Percentiles rank a stretch among this genome's conserved stretches.
phyloP scores from a whole-genome alignment of 2,888 invertebrate species.

The Elgonia sp. region DNA sequence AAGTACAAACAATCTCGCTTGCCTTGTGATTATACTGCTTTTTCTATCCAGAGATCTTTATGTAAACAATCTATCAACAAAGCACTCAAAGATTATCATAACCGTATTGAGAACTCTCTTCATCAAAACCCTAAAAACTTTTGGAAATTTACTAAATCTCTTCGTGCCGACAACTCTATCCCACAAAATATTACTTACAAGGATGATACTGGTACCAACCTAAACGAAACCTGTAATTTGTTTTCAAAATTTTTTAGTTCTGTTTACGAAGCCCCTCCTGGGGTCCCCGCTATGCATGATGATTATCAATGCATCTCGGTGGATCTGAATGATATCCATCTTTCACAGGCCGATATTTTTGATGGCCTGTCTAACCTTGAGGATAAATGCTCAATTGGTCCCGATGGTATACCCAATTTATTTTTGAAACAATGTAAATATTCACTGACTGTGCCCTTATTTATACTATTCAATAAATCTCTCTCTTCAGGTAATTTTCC shows the following conservation, averaged over 20 bases:
- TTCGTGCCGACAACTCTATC: neutral
- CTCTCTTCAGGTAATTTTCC: conserved; percentile 12
- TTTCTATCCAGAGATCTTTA: neutral
- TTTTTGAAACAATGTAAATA: neutral
- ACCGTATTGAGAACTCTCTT: conserved; percentile 10
- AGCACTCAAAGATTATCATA: neutral
- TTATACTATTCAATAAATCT: conserved; percentile 27
- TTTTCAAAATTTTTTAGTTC: conserved; percentile 12
- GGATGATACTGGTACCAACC: neutral
- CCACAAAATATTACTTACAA: neutral
- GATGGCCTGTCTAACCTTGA: neutral
- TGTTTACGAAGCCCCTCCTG: neutral
- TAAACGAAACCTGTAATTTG: neutral
- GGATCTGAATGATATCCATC: neutral
- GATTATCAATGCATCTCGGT: too few species aligned
- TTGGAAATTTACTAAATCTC: conserved; percentile 30
- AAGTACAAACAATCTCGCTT: conserved; percentile 28
- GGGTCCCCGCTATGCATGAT: too few species aligned
- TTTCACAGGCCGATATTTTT: neutral
- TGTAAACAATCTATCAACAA: neutral
- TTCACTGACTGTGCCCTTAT: neutral
- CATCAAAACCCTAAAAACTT: conserved; percentile 11
- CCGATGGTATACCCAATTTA: too few species aligned
- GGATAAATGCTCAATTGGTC: neutral
- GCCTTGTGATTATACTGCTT: neutral